A percentile compares a stretch with the other conserved stretches of the same genome.
phyloP scores from a whole-genome alignment of 2,113 vertebrate genomes.

The Psophia crepitans region DNA sequence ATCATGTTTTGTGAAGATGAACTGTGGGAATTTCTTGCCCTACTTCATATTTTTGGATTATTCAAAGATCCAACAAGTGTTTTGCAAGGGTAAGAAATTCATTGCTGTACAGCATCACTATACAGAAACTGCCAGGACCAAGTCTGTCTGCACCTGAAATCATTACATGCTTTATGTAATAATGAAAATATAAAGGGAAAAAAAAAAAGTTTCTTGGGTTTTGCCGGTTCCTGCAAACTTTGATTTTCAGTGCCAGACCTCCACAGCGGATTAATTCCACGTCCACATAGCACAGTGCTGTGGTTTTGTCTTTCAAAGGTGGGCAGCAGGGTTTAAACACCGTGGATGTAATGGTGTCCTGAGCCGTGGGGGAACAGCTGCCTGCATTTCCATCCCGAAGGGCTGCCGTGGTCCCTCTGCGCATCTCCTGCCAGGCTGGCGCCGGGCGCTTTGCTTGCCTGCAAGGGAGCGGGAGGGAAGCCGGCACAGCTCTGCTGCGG shows the following conservation, averaged over 20 bases:
- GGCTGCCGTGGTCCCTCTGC: background rate
- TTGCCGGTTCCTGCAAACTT: background rate
- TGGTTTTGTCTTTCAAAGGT: background rate
- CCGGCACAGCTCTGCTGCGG: background rate
- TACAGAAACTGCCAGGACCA: background rate
- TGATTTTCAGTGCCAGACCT: background rate
- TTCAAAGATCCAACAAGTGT: conserved; percentile 32
- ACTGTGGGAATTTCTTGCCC: background rate
- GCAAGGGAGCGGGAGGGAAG: background rate
- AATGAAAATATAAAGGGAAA: background rate
- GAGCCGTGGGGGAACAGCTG: background rate
- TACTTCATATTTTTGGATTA: conserved; percentile 22
- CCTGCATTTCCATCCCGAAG: background rate
- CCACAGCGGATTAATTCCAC: background rate
- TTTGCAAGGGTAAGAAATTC: background rate
- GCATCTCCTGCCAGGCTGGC: background rate
- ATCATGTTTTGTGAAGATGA: conserved; percentile 23
- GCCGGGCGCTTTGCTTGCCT: background rate
- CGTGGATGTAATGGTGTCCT: background rate
- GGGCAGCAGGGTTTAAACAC: background rate
- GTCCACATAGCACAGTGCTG: background rate
- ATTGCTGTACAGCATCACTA: background rate
- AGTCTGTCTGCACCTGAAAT: background rate
- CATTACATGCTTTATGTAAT: background rate
- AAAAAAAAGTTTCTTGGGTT: background rate